phyloP scores from a whole-genome alignment of 2,113 vertebrate species.

The Paraplagusia blochii region DNA sequence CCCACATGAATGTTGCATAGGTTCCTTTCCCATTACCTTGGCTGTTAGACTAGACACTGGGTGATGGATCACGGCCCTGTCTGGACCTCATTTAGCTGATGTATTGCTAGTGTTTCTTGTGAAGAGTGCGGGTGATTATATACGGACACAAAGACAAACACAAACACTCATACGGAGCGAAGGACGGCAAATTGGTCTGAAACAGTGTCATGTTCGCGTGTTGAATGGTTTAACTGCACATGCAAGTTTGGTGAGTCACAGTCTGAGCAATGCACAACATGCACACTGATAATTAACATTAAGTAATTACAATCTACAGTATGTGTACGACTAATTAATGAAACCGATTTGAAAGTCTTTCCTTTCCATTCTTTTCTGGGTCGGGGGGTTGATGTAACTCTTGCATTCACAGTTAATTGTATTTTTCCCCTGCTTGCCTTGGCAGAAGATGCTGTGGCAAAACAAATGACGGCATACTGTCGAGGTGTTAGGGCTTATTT shows the following conservation, averaged over 20 bases:
- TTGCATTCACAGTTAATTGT: constrained; percentile 39
- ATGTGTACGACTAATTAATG: not conserved
- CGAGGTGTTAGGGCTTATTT: constrained; percentile 76
- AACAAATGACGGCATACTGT: constrained; percentile 69
- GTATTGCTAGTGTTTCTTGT: constrained; percentile 61
- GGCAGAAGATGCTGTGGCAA: constrained; percentile 47
- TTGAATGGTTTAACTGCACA: not conserved
- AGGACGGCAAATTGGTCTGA: constrained; percentile 47
- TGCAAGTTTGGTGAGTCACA: not conserved
- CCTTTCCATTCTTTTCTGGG: too few species aligned
- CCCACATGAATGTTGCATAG: constrained; percentile 71
- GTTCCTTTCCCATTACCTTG: constrained; percentile 70
- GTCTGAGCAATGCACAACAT: not conserved
- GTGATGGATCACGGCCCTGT: constrained; percentile 69
- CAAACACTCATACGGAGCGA: constrained; percentile 48
- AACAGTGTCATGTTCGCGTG: not conserved
- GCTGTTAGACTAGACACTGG: constrained; percentile 67
- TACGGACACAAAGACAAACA: constrained; percentile 67
- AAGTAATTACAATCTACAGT: not conserved
- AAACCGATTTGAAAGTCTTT: not conserved
- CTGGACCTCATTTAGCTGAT: constrained; percentile 74
- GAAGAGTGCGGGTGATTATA: constrained; percentile 72
- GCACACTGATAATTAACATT: not conserved
- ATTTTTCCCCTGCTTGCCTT: constrained; percentile 31
- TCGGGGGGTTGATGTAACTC: not conserved